Evolutionary conservation across 2,113 vertebrate species (phyloP).

Genomic region (Psittacara wagleri): DNA sequence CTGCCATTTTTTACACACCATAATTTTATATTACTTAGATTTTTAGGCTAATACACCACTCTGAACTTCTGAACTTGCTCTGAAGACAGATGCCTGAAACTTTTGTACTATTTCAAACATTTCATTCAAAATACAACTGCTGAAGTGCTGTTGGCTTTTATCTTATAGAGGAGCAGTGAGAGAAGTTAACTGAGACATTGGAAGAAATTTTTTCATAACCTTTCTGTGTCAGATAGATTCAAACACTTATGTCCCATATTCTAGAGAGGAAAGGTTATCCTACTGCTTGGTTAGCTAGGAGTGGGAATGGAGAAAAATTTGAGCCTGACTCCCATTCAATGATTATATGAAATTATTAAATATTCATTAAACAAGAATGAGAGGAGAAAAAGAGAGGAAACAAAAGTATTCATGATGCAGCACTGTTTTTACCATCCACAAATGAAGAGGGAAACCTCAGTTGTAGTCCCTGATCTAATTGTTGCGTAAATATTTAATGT

Average conservation of each 20-base stretch:
- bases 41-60: neutral
- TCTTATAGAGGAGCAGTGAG: neutral
- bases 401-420: neutral
- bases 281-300: neutral
- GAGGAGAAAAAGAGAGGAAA: neutral
- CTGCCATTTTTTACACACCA: neutral
- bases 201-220: neutral
- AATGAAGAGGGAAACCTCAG: neutral
- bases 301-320: neutral
- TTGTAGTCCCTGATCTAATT: constrained; percentile 1
- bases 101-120: neutral
- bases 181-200: neutral
- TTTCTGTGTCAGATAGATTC: neutral
- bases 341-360: neutral
- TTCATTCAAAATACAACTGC: neutral
- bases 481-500: constrained; percentile 32
- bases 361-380: neutral
- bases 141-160: neutral
- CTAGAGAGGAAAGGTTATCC: neutral
- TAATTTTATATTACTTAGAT: neutral
- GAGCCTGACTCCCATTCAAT: neutral
- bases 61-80: neutral
- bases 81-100: neutral
- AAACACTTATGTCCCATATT: neutral
- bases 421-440: neutral